Conservation (phyloP, 2,113 vertebrate genomes). For the Indicator maculatus region DNA sequence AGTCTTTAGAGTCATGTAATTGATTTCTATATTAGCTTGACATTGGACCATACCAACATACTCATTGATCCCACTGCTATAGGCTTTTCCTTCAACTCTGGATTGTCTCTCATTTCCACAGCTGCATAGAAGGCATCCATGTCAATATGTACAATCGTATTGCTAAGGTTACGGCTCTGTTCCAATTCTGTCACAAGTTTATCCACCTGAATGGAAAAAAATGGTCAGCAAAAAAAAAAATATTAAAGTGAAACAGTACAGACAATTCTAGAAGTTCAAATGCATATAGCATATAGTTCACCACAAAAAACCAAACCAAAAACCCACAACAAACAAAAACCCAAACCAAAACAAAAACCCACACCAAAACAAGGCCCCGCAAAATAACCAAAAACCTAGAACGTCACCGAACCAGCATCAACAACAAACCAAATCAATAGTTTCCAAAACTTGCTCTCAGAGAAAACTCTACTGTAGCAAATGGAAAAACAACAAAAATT, state of each 20-base stretch:
- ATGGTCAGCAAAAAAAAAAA: neutral
- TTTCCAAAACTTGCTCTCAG: neutral
- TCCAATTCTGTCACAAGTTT: slow-evolving; percentile 82
- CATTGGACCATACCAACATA: slow-evolving; percentile 87
- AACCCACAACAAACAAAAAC: neutral
- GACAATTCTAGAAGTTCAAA: neutral
- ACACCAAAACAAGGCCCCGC: too few relatives aligned
- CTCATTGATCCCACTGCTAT: slow-evolving; percentile 95
- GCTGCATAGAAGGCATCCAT: slow-evolving; percentile 99
- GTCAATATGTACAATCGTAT: slow-evolving; percentile 92
- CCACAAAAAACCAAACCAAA: neutral
- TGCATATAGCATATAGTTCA: neutral
- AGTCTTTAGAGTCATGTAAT: neutral
- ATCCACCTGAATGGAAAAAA: slow-evolving; percentile 80
- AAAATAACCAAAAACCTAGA: too few relatives aligned
- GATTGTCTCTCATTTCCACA: slow-evolving; percentile 94
- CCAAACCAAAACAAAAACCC: neutral
- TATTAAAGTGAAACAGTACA: neutral
- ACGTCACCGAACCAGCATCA: neutral
- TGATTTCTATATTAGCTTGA: neutral
- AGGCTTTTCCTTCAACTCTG: slow-evolving; percentile 89
- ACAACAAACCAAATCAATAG: fast-evolving
- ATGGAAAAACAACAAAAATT: neutral
- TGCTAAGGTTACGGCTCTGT: slow-evolving; percentile 83
- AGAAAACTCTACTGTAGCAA: neutral